A percentile compares a stretch with the other conserved stretches of the same genome.
These are phyloP conservation scores for Anorthoa munda DNA, from an alignment of 2,888 invertebrate genomes.

Conservation along the genomic window DNA sequence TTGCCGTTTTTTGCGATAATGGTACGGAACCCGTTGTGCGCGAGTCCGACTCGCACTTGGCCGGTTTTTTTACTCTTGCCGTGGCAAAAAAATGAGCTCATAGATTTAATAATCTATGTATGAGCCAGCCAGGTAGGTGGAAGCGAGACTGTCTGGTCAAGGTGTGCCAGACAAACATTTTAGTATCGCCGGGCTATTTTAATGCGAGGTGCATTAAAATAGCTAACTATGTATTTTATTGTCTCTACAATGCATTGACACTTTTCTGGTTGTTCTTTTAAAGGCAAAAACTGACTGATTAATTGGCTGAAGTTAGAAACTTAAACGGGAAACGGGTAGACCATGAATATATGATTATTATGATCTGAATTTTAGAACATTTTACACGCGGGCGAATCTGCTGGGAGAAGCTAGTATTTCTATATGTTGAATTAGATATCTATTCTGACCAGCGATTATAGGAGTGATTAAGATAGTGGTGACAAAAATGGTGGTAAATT, in stretches of 20 bases:
- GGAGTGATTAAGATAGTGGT: neutral
- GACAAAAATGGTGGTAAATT: no score
- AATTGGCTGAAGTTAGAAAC: neutral
- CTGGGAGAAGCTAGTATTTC: no score
- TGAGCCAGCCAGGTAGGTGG: constrained; percentile 11
- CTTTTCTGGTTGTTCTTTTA: constrained; percentile 12
- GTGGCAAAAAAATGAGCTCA: constrained; percentile 17
- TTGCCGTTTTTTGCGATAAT: no score
- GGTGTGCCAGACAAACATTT: constrained; percentile 30
- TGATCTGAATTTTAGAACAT: no score
- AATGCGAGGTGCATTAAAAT: no score
- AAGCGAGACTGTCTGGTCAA: constrained; percentile 15
- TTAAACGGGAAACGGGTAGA: no score
- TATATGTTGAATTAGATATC: neutral
- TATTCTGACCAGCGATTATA: neutral
- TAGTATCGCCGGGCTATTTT: constrained; percentile 23
- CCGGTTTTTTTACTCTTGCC: neutral
- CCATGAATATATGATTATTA: no score
- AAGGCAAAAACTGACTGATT: neutral
- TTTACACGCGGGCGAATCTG: no score
- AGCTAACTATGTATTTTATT: constrained; percentile 1
- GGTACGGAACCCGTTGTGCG: no score
- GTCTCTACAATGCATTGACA: neutral
- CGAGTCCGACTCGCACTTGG: no score
- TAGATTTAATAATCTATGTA: no score